These are phyloP conservation scores for Dipodomys spectabilis DNA, from an alignment of 2,113 vertebrate species.

Conservation along the genomic window DNA sequence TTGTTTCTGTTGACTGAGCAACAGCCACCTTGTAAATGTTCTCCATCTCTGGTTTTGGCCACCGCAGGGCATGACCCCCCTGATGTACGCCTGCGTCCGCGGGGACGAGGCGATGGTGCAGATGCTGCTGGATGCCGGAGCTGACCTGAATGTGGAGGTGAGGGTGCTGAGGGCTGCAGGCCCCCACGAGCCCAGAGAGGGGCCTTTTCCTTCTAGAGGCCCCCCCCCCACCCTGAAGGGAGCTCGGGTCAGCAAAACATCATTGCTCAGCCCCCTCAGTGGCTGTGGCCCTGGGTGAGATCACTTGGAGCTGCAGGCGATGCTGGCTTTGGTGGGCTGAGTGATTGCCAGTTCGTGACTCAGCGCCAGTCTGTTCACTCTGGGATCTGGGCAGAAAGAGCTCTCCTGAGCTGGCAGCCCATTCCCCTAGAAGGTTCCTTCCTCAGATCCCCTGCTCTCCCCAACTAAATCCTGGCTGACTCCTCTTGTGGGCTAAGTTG, in stretches of 20 bases:
- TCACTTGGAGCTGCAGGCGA: neutral
- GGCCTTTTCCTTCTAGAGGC: neutral
- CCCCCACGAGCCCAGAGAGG: neutral
- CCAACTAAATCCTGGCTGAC: neutral
- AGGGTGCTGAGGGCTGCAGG: slow-evolving; percentile 77
- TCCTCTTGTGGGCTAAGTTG: neutral
- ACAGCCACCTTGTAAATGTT: slow-evolving; percentile 77
- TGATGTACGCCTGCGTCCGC: slow-evolving; percentile 99
- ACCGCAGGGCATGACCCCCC: slow-evolving; percentile 96
- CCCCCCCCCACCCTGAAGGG: neutral
- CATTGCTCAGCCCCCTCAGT: neutral
- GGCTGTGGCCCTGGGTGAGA: neutral
- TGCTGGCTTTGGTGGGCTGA: neutral
- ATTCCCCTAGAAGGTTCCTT: neutral
- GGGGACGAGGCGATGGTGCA: slow-evolving; percentile 99
- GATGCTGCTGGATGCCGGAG: slow-evolving; percentile 99
- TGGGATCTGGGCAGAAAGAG: neutral
- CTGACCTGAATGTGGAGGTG: slow-evolving; percentile 98
- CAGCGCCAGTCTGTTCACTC: neutral
- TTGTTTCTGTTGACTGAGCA: neutral
- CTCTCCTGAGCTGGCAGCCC: neutral
- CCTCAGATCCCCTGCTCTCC: neutral
- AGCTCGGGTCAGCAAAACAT: neutral
- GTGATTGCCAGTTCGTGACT: neutral
- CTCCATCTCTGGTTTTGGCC: slow-evolving; percentile 82